A percentile compares a stretch with the other conserved stretches of the same genome.
Conservation (phyloP, 2,797 vertebrate genomes). For the Agapornis canus region DNA sequence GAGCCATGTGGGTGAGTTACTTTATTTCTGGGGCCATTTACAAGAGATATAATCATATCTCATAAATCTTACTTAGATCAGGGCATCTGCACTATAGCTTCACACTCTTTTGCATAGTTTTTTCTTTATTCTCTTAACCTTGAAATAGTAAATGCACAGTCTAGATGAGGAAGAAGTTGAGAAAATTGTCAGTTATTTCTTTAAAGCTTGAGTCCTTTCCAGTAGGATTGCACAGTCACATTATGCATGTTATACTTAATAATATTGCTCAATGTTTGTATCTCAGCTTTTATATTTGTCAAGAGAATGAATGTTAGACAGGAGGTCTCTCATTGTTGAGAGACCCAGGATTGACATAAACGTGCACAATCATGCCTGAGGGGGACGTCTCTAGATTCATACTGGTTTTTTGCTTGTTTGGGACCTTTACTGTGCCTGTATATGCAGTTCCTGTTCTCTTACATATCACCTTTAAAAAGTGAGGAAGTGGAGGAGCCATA, state of each 20-base stretch:
- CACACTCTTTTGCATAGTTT: not conserved
- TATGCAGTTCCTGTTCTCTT: not conserved
- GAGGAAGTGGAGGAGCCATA: not conserved
- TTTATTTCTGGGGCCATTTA: not conserved
- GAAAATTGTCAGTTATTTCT: not conserved
- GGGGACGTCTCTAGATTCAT: not conserved
- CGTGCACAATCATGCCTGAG: not conserved
- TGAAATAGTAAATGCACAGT: not conserved
- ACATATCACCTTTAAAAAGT: not conserved
- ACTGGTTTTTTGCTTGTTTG: not conserved
- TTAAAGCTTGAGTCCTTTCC: not conserved
- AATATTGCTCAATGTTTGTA: not conserved
- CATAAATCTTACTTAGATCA: not conserved
- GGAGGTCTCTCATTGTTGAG: not conserved
- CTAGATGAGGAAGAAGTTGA: not conserved
- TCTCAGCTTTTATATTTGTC: not conserved
- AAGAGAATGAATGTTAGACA: not conserved
- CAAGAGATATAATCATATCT: not conserved
- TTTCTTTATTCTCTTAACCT: not conserved
- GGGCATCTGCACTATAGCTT: not conserved
- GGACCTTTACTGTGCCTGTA: not conserved
- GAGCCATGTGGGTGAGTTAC: not conserved
- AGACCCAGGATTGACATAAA: accelerated
- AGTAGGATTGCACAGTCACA: not conserved
- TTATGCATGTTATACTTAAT: not conserved